Percentiles rank a stretch among this genome's conserved stretches.
These are phyloP conservation scores for Tetragonula clypearis DNA, from an alignment of 1,140 invertebrate species.

Conservation along the genomic window DNA sequence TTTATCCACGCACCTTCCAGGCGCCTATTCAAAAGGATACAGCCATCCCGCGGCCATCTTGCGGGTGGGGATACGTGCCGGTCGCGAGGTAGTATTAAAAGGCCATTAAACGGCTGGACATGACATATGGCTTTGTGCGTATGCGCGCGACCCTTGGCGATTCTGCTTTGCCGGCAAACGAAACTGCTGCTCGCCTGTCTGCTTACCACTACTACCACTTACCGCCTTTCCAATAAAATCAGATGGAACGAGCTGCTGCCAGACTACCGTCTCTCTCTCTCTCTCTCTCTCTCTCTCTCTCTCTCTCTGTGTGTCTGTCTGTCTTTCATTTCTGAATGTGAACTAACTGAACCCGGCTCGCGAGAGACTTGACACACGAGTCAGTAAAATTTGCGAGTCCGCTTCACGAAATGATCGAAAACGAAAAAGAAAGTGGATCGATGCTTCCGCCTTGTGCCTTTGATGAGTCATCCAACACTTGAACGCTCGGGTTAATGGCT, in stretches of 20 bases:
- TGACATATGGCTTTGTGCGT: constrained; percentile 71
- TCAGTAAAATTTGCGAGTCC: constrained; percentile 20
- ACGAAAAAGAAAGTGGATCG: background rate
- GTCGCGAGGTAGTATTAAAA: constrained; percentile 74
- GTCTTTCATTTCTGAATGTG: background rate
- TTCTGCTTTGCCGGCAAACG: constrained; percentile 48
- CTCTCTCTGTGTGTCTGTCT: too few relatives aligned
- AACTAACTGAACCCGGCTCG: background rate
- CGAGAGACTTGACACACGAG: background rate
- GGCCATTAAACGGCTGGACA: constrained; percentile 72
- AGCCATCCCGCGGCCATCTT: constrained; percentile 25
- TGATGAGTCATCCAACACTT: constrained; percentile 11
- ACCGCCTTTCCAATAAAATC: constrained; percentile 40
- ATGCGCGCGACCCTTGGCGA: constrained; percentile 46
- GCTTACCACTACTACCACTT: background rate
- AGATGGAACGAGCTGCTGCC: background rate
- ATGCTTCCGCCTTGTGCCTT: background rate
- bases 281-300: background rate
- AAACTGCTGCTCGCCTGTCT: constrained; percentile 43
- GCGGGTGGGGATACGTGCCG: constrained; percentile 55
- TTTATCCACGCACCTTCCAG: constrained; percentile 46
- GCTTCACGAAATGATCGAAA: background rate
- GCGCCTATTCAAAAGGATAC: constrained; percentile 58
- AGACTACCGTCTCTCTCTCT: background rate
- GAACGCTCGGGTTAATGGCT: constrained; percentile 10